Evolutionary conservation across 2,113 vertebrate genomes (phyloP).

Genomic region (Pachycephala philippinensis): DNA sequence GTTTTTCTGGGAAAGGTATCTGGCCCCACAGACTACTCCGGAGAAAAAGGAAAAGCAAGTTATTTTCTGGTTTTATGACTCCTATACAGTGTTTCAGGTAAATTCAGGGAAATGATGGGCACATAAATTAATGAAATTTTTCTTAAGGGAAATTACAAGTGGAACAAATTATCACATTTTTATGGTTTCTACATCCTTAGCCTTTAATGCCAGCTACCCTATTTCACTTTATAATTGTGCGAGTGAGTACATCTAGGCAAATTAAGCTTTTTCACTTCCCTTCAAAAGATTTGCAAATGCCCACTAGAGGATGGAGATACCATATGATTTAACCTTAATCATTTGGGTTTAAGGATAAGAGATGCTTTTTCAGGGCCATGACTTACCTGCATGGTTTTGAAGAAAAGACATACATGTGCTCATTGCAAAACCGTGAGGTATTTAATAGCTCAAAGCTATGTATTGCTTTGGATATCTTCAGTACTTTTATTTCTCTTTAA

Average conservation of each 20-base stretch:
- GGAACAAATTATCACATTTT: slow-evolving; percentile 8
- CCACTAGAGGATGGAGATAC: not conserved
- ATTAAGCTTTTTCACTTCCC: slow-evolving; percentile 5
- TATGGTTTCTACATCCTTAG: not conserved
- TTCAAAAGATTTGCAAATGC: not conserved
- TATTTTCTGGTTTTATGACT: not conserved
- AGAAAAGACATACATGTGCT: not conserved
- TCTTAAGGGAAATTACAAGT: not conserved
- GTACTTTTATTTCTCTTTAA: not conserved
- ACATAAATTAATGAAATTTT: not conserved
- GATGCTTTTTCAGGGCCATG: not conserved
- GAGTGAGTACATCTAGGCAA: not conserved
- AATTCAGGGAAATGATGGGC: not conserved
- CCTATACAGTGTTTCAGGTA: not conserved
- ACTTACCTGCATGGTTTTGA: not conserved
- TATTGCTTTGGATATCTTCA: not conserved
- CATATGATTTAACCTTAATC: not conserved
- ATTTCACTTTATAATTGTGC: not conserved
- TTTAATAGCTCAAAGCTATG: not conserved
- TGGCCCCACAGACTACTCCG: not conserved
- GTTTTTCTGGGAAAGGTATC: not conserved
- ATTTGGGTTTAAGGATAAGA: not conserved
- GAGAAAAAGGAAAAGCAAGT: not conserved
- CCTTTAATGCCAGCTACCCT: not conserved
- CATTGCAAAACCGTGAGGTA: not conserved